Percentiles rank a stretch among this genome's conserved stretches.
Conservation (phyloP, 2,888 invertebrate species). For the Leucozona laternaria region DNA sequence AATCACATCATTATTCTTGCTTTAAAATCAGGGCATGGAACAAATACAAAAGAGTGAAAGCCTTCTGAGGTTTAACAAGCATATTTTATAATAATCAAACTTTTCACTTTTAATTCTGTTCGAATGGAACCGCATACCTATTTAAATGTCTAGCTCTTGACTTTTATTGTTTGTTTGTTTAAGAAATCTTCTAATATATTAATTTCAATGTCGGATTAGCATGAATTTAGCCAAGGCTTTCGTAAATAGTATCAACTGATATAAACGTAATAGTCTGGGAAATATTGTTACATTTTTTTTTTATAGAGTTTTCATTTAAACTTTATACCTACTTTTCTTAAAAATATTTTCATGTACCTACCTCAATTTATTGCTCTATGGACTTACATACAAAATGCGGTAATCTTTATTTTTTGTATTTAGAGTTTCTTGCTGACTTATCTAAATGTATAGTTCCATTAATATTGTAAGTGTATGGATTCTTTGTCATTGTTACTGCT, state of each 20-base stretch:
- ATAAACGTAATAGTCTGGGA: background rate
- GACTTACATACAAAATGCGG: too few species aligned
- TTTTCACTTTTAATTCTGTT: conserved; percentile 21
- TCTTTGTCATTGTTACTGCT: too few species aligned
- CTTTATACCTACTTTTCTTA: too few species aligned
- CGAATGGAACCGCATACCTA: background rate
- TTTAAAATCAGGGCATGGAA: conserved; percentile 13
- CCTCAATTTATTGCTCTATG: too few species aligned
- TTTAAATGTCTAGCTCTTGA: background rate
- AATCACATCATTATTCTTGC: conserved; percentile 16
- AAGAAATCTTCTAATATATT: conserved; percentile 1
- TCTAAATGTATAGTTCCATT: too few species aligned
- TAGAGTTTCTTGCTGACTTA: too few species aligned
- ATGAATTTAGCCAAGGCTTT: background rate
- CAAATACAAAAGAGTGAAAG: conserved; percentile 28
- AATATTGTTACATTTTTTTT: background rate
- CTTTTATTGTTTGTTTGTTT: background rate
- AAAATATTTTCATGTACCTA: too few species aligned
- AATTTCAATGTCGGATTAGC: background rate
- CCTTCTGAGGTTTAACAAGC: background rate
- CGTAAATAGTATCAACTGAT: background rate
- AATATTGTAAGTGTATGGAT: too few species aligned
- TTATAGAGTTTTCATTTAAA: too few species aligned
- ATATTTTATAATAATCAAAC: conserved; percentile 1
- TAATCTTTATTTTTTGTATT: too few species aligned